A percentile compares a stretch with the other conserved stretches of the same genome.
phyloP scores from a whole-genome alignment of 2,888 invertebrate species.

The Metopia argyrocephala region DNA sequence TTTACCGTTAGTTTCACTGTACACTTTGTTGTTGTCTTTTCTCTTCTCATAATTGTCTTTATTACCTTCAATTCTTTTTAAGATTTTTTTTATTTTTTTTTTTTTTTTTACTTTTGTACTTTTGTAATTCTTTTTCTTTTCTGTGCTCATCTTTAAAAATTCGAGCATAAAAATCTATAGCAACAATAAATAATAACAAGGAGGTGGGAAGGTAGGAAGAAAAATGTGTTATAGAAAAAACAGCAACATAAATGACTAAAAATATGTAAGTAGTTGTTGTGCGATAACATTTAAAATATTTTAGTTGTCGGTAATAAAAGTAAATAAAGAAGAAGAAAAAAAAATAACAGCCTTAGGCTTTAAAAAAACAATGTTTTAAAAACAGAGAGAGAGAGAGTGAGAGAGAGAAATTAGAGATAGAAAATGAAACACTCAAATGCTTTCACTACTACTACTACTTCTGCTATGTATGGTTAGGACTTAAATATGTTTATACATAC shows the following conservation, averaged over 20 bases:
- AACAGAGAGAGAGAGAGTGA: too few relatives aligned
- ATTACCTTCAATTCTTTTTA: background rate
- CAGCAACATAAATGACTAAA: background rate
- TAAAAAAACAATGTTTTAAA: too few relatives aligned
- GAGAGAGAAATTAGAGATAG: too few relatives aligned
- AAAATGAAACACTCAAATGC: background rate
- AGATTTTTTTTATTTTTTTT: background rate
- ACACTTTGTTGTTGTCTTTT: too few relatives aligned
- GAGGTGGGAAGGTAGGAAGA: background rate
- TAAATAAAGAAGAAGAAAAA: background rate
- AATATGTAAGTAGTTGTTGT: background rate
- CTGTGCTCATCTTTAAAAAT: too few relatives aligned
- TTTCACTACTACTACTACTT: background rate
- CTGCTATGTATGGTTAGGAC: too few relatives aligned
- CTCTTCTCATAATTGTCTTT: background rate
- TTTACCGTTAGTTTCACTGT: background rate
- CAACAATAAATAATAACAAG: background rate
- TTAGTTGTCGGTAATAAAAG: background rate
- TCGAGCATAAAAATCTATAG: background rate
- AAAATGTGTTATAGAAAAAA: background rate
- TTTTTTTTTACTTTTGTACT: too few relatives aligned
- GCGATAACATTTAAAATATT: background rate
- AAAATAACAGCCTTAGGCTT: background rate
- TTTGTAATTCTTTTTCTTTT: too few relatives aligned
- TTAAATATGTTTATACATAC: too few relatives aligned